Conservation (phyloP, 1,140 invertebrate genomes). For the Sesamia nonagrioides region DNA sequence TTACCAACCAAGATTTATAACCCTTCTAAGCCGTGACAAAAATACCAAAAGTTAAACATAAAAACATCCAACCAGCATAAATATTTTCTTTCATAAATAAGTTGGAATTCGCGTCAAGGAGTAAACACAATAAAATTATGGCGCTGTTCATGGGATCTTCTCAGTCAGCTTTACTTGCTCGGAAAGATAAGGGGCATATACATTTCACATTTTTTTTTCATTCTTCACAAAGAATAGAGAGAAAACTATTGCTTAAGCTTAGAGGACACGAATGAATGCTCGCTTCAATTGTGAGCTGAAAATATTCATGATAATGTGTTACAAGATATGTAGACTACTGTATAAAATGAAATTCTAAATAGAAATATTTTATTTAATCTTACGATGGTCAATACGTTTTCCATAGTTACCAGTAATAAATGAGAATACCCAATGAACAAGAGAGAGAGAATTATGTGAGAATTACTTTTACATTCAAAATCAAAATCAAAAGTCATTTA, state of each 20-base stretch:
- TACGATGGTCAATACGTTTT: too few relatives aligned
- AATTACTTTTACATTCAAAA: too few relatives aligned
- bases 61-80: neutral
- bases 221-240: neutral
- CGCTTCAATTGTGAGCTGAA: neutral
- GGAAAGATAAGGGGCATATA: slow-evolving; percentile 41
- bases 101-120: slow-evolving; percentile 28
- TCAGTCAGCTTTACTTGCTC: slow-evolving; percentile 33
- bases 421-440: too few relatives aligned
- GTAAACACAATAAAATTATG: slow-evolving; percentile 45
- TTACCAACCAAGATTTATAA: neutral
- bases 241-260: slow-evolving; percentile 5
- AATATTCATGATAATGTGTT: too few relatives aligned
- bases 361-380: too few relatives aligned
- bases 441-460: too few relatives aligned
- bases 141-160: slow-evolving; percentile 13
- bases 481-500: too few relatives aligned
- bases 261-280: neutral
- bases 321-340: too few relatives aligned
- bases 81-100: slow-evolving; percentile 17
- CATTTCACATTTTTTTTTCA: slow-evolving; percentile 28
- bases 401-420: too few relatives aligned
- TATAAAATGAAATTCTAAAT: too few relatives aligned
- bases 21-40: neutral
- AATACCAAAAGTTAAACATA: neutral